Base-by-base conservation (phyloP, 2,888 invertebrate species). In the Agrochola macilenta region DNA sequence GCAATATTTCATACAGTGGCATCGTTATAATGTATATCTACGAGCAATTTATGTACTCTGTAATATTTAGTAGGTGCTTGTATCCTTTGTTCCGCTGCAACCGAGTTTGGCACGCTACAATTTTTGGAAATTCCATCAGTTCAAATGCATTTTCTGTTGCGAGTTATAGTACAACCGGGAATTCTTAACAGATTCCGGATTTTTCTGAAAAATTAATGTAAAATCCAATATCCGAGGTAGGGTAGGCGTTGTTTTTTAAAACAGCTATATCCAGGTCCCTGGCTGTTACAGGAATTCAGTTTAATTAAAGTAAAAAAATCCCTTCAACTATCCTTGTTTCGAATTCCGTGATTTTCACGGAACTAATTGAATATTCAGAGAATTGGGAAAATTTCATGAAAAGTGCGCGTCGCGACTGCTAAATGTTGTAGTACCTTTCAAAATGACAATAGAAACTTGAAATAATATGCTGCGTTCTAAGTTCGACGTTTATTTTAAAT, bases 101-200 rank as follows among this genome's bases (percentile, higher is more conserved):
- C 2, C 17, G 20, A 26, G 23, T 17, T 43, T 43, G 20, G 30
- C 11, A 14, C 35, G 30, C 4, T 54, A 49, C 26, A 39, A 69
- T 77, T 76, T 76, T 69, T 78, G 23, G 5, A 54, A 60, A 52
- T 78, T 52, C 26, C 14, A 52, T 68, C 30, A 52, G 9, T 26
- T 1, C 4, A 43, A 66, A 78, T 66, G 14, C 17, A 61, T 54
- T 63, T 70, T 70, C 26, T 39, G 26, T 23, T 26, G 20, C 39
- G 46, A 78, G 17, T 54, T 26, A 52, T 61, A 43, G n/a, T 17
- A 26, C 61, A 20, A n/a, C 0, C 5, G 23, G 35, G 79, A 69
- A 57, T 57, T 23, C 61, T 49, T 49, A 20, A n/a, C 70, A 26
- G 14, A 57, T 69, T 69, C 11, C 23, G 7, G 23, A 26, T 39